Percentiles rank a stretch among this genome's conserved stretches.
These are phyloP conservation scores for Ifrita kowaldi DNA, from an alignment of 2,113 vertebrate genomes.

Conservation along the genomic window DNA sequence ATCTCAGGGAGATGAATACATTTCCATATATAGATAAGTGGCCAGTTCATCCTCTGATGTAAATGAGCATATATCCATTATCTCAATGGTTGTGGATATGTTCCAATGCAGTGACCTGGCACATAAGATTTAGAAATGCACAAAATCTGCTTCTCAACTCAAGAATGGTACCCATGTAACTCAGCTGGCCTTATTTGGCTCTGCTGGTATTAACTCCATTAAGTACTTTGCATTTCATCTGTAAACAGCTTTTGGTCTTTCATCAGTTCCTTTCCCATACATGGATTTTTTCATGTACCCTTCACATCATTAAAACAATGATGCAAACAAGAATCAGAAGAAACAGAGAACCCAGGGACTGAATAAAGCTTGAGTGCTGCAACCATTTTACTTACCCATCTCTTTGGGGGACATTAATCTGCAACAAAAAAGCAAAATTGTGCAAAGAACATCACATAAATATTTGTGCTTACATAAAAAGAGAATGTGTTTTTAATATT, in stretches of 20 bases:
- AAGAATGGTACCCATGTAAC: not conserved
- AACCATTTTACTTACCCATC: not conserved
- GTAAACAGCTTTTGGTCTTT: not conserved
- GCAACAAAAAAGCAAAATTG: not conserved
- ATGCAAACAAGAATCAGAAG: not conserved
- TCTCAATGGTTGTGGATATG: not conserved
- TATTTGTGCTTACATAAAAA: constrained; percentile 9
- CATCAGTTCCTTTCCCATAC: not conserved
- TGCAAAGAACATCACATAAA: not conserved
- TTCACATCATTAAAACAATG: not conserved
- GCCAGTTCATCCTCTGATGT: not conserved
- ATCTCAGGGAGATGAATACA: not conserved
- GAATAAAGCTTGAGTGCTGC: not conserved
- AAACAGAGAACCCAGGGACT: not conserved
- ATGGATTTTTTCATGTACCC: not conserved
- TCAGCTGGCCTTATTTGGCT: not conserved
- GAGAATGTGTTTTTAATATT: constrained; percentile 21
- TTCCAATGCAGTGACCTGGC: not conserved
- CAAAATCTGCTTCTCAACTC: not conserved
- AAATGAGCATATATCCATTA: not conserved
- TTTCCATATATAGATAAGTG: not conserved
- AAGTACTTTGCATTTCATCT: not conserved
- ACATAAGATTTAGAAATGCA: not conserved
- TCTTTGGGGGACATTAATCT: not conserved
- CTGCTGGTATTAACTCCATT: not conserved